Percentiles rank a stretch among this genome's conserved stretches.
These are phyloP conservation scores for Bufotes viridis DNA, from an alignment of 2,797 vertebrate species.

Conservation along the genomic window DNA sequence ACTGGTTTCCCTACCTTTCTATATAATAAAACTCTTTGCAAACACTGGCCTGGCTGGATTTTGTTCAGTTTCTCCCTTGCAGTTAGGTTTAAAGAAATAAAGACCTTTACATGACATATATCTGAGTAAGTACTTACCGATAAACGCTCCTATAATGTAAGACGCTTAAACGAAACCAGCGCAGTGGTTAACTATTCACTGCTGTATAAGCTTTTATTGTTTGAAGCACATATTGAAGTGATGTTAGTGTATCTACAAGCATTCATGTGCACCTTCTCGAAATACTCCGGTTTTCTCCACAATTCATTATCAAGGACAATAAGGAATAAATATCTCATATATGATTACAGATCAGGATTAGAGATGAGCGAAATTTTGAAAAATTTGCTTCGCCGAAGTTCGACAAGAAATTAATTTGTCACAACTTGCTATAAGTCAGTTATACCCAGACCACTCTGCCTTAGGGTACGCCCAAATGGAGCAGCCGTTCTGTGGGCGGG, in stretches of 20 bases:
- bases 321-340: too few relatives aligned
- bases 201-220: not conserved
- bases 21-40: not conserved
- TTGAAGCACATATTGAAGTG: not conserved
- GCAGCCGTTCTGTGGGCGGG: too few relatives aligned
- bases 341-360: too few relatives aligned
- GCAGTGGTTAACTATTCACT: not conserved
- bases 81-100: not conserved
- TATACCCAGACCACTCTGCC: too few relatives aligned
- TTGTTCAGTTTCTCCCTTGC: not conserved
- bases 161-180: not conserved
- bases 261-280: not conserved
- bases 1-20: not conserved
- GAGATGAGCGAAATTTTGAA: too few relatives aligned
- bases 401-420: too few relatives aligned
- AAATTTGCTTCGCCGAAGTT: too few relatives aligned
- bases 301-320: not conserved
- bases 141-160: not conserved
- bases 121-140: not conserved
- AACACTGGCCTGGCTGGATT: not conserved
- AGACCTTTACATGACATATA: not conserved
- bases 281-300: not conserved
- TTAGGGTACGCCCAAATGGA: too few relatives aligned
- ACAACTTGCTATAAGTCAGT: too few relatives aligned
- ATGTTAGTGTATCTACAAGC: not conserved